phyloP scores from a whole-genome alignment of 2,888 invertebrate species.

The Diaphora mendica region DNA sequence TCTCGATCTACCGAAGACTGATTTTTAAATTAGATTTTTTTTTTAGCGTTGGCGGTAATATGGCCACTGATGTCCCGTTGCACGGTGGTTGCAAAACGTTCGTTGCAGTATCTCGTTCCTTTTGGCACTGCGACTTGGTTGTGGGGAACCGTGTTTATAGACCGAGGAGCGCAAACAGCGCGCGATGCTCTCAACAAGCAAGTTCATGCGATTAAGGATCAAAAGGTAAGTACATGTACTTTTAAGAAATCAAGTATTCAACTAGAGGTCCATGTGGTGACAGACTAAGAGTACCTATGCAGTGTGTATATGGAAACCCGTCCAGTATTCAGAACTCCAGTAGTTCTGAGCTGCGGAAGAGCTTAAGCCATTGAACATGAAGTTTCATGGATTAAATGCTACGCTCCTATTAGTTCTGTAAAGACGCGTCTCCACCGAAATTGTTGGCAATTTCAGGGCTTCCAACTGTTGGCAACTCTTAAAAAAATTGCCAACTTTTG shows the following conservation, averaged over 20 bases:
- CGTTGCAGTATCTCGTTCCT: slow-evolving; percentile 92
- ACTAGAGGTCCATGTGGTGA: too few species aligned
- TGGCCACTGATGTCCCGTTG: slow-evolving; percentile 94
- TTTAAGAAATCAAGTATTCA: not conserved
- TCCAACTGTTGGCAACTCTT: too few species aligned
- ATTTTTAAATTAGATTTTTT: slow-evolving; percentile 2
- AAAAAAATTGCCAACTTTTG: too few species aligned
- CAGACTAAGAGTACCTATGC: too few species aligned
- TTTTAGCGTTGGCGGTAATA: slow-evolving; percentile 89
- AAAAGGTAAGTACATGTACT: slow-evolving; percentile 81
- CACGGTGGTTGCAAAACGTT: slow-evolving; percentile 94
- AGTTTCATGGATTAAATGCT: too few species aligned
- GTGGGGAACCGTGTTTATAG: slow-evolving; percentile 96
- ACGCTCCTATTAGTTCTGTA: too few species aligned
- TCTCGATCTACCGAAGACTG: not conserved
- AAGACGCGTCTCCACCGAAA: too few species aligned
- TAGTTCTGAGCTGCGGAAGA: too few species aligned
- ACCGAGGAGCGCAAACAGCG: slow-evolving; percentile 91
- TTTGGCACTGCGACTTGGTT: slow-evolving; percentile 95
- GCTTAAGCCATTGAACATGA: too few species aligned
- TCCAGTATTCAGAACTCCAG: too few species aligned
- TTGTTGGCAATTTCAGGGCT: too few species aligned
- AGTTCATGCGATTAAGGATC: slow-evolving; percentile 88
- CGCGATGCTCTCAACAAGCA: slow-evolving; percentile 91
- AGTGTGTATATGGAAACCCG: too few species aligned